Evolutionary conservation across 1,140 invertebrate genomes (phyloP).

Genomic region (Euborellia annulipes): DNA sequence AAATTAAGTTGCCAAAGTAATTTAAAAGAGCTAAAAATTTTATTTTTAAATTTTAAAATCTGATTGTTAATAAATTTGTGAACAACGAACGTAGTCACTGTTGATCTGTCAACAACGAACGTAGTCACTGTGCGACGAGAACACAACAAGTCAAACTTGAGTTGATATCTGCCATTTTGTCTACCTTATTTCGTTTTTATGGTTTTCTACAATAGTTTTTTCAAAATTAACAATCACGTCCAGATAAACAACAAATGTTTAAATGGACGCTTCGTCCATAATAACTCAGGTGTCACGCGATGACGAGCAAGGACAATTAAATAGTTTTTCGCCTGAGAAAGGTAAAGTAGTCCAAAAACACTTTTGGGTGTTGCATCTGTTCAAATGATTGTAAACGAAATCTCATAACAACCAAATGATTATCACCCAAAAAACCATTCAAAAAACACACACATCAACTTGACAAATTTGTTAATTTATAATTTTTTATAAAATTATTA

Average conservation of each 20-base stretch:
- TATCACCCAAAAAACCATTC: no score
- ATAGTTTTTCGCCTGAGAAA: slow-evolving; percentile 80
- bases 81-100: no score
- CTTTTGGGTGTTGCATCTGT: slow-evolving; percentile 7
- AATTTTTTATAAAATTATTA: no score
- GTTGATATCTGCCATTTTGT: slow-evolving; percentile 16
- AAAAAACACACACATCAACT: no score
- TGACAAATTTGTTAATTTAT: no score
- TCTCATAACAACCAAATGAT: no score
- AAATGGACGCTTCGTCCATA: slow-evolving; percentile 97
- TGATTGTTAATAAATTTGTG: no score
- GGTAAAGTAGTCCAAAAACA: slow-evolving; percentile 44
- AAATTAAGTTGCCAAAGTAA: no score
- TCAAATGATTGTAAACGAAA: not conserved
- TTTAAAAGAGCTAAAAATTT: no score
- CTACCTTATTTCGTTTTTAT: slow-evolving; percentile 13
- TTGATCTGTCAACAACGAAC: no score
- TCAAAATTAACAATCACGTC: slow-evolving; percentile 12
- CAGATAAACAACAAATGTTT: slow-evolving; percentile 47
- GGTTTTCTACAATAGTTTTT: slow-evolving; percentile 10
- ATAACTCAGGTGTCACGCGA: slow-evolving; percentile 92
- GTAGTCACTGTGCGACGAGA: no score
- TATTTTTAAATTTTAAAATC: no score
- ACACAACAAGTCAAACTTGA: slow-evolving; percentile 10
- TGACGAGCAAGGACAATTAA: slow-evolving; percentile 87